Evolutionary conservation across 1,140 invertebrate species (phyloP).

Genomic region (Bombus consobrinus): DNA sequence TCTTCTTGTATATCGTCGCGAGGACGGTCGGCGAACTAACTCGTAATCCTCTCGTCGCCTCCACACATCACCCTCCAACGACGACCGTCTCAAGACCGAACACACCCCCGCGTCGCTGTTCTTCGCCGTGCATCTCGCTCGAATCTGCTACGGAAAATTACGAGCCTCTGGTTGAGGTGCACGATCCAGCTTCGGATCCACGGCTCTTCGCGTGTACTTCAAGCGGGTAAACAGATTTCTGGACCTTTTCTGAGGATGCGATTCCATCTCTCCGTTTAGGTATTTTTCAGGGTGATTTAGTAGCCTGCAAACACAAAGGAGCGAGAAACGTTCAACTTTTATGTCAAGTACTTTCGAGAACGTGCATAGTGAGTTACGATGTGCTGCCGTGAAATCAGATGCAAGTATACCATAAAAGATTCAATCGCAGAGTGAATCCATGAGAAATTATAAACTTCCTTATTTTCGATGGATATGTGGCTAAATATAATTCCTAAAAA

Average conservation of each 20-base stretch:
- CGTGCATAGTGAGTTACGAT: no score
- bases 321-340: no score
- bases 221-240: constrained; percentile 1
- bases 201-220: neutral
- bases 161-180: neutral
- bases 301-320: no score
- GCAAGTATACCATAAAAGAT: no score
- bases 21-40: constrained; percentile 70
- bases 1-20: constrained; percentile 49
- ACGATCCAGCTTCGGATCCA: no score
- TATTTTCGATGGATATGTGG: no score
- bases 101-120: constrained; percentile 39
- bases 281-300: no score
- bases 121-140: neutral
- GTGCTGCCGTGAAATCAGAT: no score
- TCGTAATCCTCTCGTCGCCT: constrained; percentile 77
- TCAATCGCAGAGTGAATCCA: no score
- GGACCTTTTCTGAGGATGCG: neutral
- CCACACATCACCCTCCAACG: constrained; percentile 42
- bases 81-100: constrained; percentile 56
- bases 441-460: no score
- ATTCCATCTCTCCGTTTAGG: no score
- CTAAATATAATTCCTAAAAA: neutral
- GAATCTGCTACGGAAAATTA: constrained; percentile 43
- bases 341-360: no score